phyloP scores from a whole-genome alignment of 2,888 invertebrate genomes.

The Drosophila quasianomalipes region DNA sequence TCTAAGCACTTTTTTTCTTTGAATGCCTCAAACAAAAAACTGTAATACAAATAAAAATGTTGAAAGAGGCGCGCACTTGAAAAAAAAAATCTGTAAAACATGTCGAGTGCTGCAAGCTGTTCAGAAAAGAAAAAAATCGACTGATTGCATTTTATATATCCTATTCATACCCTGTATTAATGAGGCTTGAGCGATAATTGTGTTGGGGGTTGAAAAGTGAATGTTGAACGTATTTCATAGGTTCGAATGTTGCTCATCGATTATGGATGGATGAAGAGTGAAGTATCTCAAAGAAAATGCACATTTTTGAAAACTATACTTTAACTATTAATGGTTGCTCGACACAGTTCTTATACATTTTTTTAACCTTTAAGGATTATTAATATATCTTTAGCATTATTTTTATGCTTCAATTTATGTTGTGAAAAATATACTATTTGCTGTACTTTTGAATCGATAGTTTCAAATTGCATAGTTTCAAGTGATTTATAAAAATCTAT shows the following conservation, averaged over 20 bases:
- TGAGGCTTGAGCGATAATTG: not conserved
- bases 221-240: not conserved
- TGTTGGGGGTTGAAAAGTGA: not conserved
- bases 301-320: not conserved
- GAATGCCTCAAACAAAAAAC: constrained; percentile 32
- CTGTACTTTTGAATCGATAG: not conserved
- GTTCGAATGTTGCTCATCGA: not conserved
- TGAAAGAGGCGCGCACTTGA: constrained; percentile 42
- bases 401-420: not conserved
- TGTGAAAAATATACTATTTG: not conserved
- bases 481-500: not conserved
- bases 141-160: constrained; percentile 1
- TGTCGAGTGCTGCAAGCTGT: constrained; percentile 26
- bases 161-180: constrained; percentile 19
- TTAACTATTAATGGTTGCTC: not conserved
- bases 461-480: not conserved
- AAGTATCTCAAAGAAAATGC: not conserved
- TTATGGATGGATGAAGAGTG: not conserved
- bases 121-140: not conserved
- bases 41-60: constrained; percentile 14
- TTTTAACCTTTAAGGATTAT: not conserved
- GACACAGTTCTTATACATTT: not conserved
- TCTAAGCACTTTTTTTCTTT: constrained; percentile 46
- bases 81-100: constrained; percentile 26
- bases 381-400: not conserved